Evolutionary conservation across 1,140 invertebrate species (phyloP), one percentile per base, ranked within the genome.

Genomic region (Brevipalpus yothersi): DNA sequence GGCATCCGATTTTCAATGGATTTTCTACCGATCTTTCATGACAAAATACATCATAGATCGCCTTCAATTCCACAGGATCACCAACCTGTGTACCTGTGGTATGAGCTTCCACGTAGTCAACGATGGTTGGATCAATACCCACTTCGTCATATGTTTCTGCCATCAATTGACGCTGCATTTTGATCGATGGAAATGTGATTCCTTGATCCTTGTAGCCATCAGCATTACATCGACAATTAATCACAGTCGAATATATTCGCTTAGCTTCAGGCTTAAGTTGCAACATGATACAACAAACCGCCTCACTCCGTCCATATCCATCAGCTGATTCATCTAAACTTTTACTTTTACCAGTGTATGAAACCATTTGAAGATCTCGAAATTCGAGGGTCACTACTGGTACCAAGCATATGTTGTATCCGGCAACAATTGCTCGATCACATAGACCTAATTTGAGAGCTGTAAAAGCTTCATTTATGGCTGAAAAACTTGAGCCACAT

Each of bases 61-160:
- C 49, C 21, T 51, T 51, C n/a, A 51, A 10, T 75, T 97, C 93
- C 70, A 95, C 85, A 0, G 91, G 90, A 74, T 98, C 93, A 19
- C 93, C 89, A 58, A 78, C 81, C n/a, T 91, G 82, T 19, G 72
- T 74, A 19, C 72, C 92, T 5, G 92, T 96, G 17, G 91, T 92
- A 70, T 97, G 93, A 19, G 89, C 87, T 71, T 97, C 93, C 9
- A 97, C 80, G 69, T 94, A 97, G 0, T 71, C 72, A 0, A 96
- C 82, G 8, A 19, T 51, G 40, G 73, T 69, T 8, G 90, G 90
- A 67, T 83, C 78, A 17, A 96, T 67, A 0, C 80, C 79, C 17
- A 77, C 79, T 69, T 93, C 88, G 11, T 71, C 72, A 69, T 93
- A 96, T 0, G 87, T 80, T 68, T 91, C 84, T 58, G 64, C 53